These are phyloP conservation scores for Corythornis madagascariensis DNA, from an alignment of 2,113 vertebrate species.

Conservation along the genomic window DNA sequence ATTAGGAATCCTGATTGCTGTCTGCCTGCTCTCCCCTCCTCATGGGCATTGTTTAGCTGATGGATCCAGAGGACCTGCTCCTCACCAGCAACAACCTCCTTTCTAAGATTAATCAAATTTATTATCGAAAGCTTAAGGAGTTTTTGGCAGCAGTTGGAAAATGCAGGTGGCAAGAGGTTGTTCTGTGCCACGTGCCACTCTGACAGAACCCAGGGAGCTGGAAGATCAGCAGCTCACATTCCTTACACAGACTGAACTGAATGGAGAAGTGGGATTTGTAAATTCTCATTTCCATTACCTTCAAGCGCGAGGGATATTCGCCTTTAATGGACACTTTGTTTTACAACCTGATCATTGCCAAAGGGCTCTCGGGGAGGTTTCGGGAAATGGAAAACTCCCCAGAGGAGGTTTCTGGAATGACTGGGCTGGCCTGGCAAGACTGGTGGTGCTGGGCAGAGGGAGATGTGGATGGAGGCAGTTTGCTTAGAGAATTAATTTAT, in stretches of 20 bases:
- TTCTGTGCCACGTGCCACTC: background rate
- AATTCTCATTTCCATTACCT: background rate
- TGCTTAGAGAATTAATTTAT: background rate
- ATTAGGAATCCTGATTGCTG: too few species aligned
- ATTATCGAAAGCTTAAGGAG: background rate
- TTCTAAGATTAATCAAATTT: background rate
- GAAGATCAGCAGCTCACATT: background rate
- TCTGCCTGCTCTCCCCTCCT: background rate
- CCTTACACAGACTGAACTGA: background rate
- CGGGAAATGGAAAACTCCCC: background rate
- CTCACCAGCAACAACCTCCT: rapidly evolving
- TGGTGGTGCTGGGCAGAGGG: background rate
- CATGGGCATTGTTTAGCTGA: rapidly evolving
- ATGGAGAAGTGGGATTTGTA: background rate
- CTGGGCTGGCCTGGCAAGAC: background rate
- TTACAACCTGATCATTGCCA: background rate
- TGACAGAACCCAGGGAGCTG: rapidly evolving
- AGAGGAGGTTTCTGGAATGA: background rate
- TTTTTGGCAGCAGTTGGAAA: background rate
- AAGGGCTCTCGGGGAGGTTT: background rate
- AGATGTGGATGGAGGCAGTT: background rate
- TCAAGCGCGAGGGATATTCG: background rate
- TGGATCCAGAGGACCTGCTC: background rate
- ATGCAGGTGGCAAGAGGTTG: rapidly evolving
- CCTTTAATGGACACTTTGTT: background rate